phyloP scores from a whole-genome alignment of 2,888 invertebrate genomes.

The Agriopis aurantiaria region DNA sequence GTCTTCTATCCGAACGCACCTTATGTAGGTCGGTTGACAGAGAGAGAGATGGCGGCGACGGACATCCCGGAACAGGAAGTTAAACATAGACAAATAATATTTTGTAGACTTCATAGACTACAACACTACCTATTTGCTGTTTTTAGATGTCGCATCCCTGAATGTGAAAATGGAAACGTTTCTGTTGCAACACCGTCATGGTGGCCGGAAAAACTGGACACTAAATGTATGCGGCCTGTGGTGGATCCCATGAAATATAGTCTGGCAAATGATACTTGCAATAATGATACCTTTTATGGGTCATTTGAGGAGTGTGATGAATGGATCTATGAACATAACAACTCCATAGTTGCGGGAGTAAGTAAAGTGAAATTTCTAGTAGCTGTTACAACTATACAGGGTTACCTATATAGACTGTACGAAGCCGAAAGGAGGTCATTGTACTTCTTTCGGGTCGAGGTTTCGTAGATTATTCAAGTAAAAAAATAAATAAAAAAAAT shows the following conservation, averaged over 20 bases:
- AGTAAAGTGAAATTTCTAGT: constrained; percentile 25
- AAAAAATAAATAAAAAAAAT: too few species aligned
- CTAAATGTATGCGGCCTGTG: constrained; percentile 65
- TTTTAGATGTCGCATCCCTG: constrained; percentile 67
- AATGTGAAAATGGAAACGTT: constrained; percentile 62
- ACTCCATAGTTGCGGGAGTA: constrained; percentile 72
- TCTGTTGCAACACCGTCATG: constrained; percentile 59
- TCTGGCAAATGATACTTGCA: constrained; percentile 58
- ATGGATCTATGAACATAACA: constrained; percentile 71
- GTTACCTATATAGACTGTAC: too few species aligned
- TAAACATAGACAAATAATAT: too few species aligned
- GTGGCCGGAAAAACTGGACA: constrained; percentile 68
- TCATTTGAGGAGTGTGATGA: constrained; percentile 65
- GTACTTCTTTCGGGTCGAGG: too few species aligned
- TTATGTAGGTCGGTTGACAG: too few species aligned
- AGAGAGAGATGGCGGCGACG: too few species aligned
- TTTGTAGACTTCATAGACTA: too few species aligned
- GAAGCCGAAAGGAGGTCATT: too few species aligned
- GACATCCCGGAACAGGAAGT: too few species aligned
- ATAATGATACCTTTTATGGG: constrained; percentile 59
- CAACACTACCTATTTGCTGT: background rate
- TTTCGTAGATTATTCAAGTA: too few species aligned
- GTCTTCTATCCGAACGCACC: too few species aligned
- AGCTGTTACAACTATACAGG: too few species aligned
- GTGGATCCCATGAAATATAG: constrained; percentile 52